A percentile compares a stretch with the other conserved stretches of the same genome.
Conservation (phyloP, 1,140 invertebrate genomes). For the Venustaconcha ellipsiformis region DNA sequence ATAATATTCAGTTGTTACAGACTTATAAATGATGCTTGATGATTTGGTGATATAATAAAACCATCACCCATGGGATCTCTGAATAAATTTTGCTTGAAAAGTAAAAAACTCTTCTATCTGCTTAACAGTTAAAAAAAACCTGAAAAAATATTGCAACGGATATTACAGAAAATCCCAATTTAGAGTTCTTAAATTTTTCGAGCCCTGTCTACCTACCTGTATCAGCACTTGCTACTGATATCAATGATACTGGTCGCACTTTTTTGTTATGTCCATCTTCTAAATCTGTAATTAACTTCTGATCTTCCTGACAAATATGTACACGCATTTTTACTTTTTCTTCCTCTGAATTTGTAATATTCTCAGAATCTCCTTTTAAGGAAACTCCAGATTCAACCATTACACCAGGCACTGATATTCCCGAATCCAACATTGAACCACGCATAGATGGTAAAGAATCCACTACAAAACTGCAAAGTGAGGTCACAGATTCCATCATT, state of each 20-base stretch:
- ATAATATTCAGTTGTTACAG: too few species aligned
- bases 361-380: not conserved
- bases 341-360: not conserved
- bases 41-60: too few species aligned
- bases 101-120: too few species aligned
- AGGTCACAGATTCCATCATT: conserved; percentile 2
- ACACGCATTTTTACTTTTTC: conserved; percentile 1
- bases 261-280: conserved; percentile 36
- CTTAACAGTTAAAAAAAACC: too few species aligned
- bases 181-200: not conserved
- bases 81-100: too few species aligned
- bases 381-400: conserved; percentile 12
- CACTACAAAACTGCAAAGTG: conserved; percentile 6
- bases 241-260: conserved; percentile 51
- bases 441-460: conserved; percentile 14
- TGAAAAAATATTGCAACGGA: too few species aligned
- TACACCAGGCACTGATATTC: conserved; percentile 20
- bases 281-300: conserved; percentile 35
- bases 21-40: too few species aligned
- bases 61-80: too few species aligned
- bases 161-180: too few species aligned
- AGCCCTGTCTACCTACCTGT: conserved; percentile 42
- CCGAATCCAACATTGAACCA: conserved; percentile 26
- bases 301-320: conserved; percentile 17
- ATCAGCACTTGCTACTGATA: conserved; percentile 58